phyloP scores from a whole-genome alignment of 2,888 invertebrate genomes.

The Phaonia tiefii region DNA sequence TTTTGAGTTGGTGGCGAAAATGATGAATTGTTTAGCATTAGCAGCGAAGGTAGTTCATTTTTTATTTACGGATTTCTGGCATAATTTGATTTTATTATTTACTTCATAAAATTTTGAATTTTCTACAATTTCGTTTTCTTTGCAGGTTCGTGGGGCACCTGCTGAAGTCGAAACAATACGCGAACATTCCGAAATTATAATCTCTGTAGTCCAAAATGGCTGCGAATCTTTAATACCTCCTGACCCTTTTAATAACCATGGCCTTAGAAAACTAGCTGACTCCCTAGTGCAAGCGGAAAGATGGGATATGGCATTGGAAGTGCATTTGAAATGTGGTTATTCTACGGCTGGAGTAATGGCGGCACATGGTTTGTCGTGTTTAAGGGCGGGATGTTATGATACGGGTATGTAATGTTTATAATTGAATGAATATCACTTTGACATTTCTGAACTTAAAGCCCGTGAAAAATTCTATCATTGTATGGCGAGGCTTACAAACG shows the following conservation, averaged over 20 bases:
- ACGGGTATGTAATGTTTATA: constrained; percentile 84
- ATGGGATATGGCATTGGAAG: constrained; percentile 90
- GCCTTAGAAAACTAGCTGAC: constrained; percentile 87
- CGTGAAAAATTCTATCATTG: constrained; percentile 79
- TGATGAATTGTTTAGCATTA: constrained; percentile 83
- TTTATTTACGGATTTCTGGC: constrained; percentile 1
- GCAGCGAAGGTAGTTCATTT: constrained; percentile 83
- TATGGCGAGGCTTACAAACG: constrained; percentile 75
- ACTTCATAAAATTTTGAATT: not conserved
- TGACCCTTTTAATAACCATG: constrained; percentile 80
- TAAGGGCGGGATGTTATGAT: constrained; percentile 89
- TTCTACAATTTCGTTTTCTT: not conserved
- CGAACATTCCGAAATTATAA: constrained; percentile 84
- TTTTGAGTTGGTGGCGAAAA: constrained; percentile 79
- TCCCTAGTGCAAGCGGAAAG: constrained; percentile 90
- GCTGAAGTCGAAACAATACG: constrained; percentile 84
- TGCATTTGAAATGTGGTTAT: constrained; percentile 93
- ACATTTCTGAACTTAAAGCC: constrained; percentile 69
- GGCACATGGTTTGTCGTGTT: constrained; percentile 92
- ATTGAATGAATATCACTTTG: not conserved
- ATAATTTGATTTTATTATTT: not conserved
- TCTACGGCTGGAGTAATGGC: constrained; percentile 90
- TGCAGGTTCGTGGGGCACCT: constrained; percentile 79
- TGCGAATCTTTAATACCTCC: constrained; percentile 80
- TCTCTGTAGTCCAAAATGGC: constrained; percentile 82